Evolutionary conservation across 2,113 vertebrate species (phyloP).

Genomic region (Conger conger): DNA sequence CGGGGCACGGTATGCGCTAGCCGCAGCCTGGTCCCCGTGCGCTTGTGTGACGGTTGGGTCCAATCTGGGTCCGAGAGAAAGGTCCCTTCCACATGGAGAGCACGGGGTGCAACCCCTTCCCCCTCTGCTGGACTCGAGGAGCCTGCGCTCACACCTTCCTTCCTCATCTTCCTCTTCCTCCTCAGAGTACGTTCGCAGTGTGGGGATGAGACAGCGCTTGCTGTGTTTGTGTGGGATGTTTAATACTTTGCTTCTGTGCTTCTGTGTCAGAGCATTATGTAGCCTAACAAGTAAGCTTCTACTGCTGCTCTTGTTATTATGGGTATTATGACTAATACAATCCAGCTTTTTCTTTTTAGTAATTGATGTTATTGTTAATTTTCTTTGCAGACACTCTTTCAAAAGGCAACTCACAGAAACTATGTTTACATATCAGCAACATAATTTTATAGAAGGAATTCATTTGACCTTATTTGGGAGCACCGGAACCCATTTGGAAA

Average conservation of each 20-base stretch:
- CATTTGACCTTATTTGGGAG: background rate
- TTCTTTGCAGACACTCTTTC: background rate
- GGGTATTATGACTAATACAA: conserved; percentile 10
- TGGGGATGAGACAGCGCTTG: background rate
- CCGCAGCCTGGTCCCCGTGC: conserved; percentile 55
- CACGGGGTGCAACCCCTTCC: conserved; percentile 88
- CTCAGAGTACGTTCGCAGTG: conserved; percentile 63
- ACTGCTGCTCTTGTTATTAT: background rate
- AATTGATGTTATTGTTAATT: background rate
- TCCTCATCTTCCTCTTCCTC: conserved; percentile 36
- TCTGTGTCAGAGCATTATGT: conserved; percentile 18
- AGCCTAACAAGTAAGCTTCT: background rate
- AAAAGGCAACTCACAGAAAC: background rate
- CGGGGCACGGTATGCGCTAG: conserved; percentile 18
- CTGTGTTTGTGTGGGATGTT: conserved; percentile 8
- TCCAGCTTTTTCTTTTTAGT: conserved; percentile 6
- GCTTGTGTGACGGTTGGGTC: conserved; percentile 65
- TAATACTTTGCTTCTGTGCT: background rate
- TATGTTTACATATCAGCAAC: background rate
- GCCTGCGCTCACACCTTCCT: conserved; percentile 68
- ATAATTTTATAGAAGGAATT: background rate
- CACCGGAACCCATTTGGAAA: background rate
- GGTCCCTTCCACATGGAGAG: conserved; percentile 81
- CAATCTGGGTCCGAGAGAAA: conserved; percentile 62
- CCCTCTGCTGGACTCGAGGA: conserved; percentile 91